phyloP scores from a whole-genome alignment of 1,140 invertebrate species.

The Heliconius melpomene region DNA sequence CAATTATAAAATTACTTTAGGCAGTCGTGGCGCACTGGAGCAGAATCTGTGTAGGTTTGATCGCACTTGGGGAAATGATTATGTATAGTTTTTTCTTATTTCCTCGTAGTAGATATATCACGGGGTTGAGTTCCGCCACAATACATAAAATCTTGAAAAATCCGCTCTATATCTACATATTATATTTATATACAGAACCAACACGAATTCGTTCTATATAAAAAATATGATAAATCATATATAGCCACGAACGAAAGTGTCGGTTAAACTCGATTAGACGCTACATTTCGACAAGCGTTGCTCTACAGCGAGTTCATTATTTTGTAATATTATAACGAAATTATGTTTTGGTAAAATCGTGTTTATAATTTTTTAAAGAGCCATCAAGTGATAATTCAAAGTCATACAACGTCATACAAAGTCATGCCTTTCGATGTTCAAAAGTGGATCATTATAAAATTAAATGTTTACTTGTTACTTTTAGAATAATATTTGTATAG shows the following conservation, averaged over 20 bases:
- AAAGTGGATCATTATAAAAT: background rate
- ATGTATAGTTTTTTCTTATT: too few species aligned
- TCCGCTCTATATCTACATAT: background rate
- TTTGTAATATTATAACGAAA: background rate
- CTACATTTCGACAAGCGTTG: background rate
- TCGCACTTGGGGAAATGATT: too few species aligned
- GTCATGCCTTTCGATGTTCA: background rate
- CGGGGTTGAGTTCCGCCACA: background rate
- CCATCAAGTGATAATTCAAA: background rate
- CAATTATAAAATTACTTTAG: too few species aligned
- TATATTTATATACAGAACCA: background rate
- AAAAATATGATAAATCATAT: background rate
- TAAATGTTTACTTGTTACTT: background rate
- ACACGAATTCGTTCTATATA: background rate
- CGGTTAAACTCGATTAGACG: background rate
- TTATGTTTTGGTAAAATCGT: slow-evolving; percentile 5
- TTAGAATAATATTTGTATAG: slow-evolving; percentile 9
- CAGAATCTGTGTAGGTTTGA: too few species aligned
- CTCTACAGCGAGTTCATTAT: background rate
- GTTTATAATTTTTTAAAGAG: slow-evolving; percentile 1
- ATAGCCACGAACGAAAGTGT: background rate
- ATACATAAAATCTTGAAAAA: background rate
- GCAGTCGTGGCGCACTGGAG: too few species aligned
- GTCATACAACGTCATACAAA: slow-evolving; percentile 1
- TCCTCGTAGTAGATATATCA: background rate